Evolutionary conservation across 1,140 invertebrate genomes (phyloP).

Genomic region (Maniola jurtina): DNA sequence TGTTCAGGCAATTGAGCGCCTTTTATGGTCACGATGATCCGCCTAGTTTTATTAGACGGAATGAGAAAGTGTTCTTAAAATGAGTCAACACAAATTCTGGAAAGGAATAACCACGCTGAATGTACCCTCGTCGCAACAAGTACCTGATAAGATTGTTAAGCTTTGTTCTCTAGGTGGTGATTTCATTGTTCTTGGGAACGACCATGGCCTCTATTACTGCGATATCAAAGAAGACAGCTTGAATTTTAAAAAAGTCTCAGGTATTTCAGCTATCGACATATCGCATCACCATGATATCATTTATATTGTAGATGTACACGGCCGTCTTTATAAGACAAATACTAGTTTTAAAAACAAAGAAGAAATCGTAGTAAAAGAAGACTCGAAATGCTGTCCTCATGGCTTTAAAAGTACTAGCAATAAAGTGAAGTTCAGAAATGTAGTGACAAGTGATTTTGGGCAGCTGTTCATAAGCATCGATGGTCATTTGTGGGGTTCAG

Average conservation of each 20-base stretch:
- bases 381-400: constrained; percentile 81
- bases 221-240: constrained; percentile 56
- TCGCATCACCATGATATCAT: constrained; percentile 80
- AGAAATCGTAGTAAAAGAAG: constrained; percentile 82
- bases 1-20: constrained; percentile 7
- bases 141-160: constrained; percentile 72
- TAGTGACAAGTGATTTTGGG: constrained; percentile 81
- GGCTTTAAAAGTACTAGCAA: constrained; percentile 82
- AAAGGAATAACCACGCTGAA: constrained; percentile 61
- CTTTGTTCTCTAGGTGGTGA: constrained; percentile 62
- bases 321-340: constrained; percentile 81
- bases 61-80: constrained; percentile 52
- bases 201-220: constrained; percentile 71
- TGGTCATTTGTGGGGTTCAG: constrained; percentile 87
- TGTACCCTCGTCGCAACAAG: constrained; percentile 53
- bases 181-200: constrained; percentile 69
- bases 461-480: constrained; percentile 83
- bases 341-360: constrained; percentile 78
- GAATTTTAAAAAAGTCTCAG: constrained; percentile 63
- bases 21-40: constrained; percentile 43
- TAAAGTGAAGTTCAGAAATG: constrained; percentile 81
- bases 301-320: constrained; percentile 81
- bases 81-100: constrained; percentile 75
- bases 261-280: constrained; percentile 80
- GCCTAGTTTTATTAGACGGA: constrained; percentile 42